Evolutionary conservation across 2,113 vertebrate genomes (phyloP).

Genomic region (Channa argus): DNA sequence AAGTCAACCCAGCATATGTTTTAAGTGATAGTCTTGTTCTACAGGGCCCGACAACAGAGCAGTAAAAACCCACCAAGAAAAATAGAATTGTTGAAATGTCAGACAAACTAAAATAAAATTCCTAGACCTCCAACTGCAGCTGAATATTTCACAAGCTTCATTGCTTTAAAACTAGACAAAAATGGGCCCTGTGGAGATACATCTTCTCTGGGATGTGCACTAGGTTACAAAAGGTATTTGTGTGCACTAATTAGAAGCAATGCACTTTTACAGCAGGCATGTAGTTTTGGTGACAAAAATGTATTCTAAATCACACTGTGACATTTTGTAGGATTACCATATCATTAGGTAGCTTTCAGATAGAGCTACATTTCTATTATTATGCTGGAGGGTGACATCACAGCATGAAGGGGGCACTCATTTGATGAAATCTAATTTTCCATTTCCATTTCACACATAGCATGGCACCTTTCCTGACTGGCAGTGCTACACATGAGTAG

Average conservation of each 20-base stretch:
- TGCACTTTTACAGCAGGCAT: conserved; percentile 3
- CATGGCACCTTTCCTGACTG: conserved; percentile 3
- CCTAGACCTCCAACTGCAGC: too few relatives aligned
- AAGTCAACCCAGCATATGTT: conserved; percentile 36
- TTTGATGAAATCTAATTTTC: conserved; percentile 80
- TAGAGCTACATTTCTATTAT: conserved; percentile 22
- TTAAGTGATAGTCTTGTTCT: conserved; percentile 22
- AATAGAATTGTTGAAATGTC: not conserved
- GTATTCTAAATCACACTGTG: conserved; percentile 54
- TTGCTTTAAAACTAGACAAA: not conserved
- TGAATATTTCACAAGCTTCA: conserved; percentile 6
- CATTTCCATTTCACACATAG: conserved; percentile 59
- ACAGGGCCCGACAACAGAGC: not conserved
- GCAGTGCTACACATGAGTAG: conserved; percentile 11
- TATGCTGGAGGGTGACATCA: conserved; percentile 58
- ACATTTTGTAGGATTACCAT: conserved; percentile 68
- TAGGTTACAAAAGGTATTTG: not conserved
- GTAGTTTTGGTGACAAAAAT: conserved; percentile 45
- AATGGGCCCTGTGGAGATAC: conserved; percentile 15
- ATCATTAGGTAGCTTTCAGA: conserved; percentile 61
- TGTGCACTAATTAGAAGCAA: conserved; percentile 5
- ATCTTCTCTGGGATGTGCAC: too few relatives aligned
- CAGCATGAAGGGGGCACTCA: conserved; percentile 58
- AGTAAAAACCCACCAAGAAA: conserved; percentile 10
- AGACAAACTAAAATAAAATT: not conserved